These are phyloP conservation scores for Pollachius pollachius DNA, from an alignment of 2,113 vertebrate species.

Conservation along the genomic window DNA sequence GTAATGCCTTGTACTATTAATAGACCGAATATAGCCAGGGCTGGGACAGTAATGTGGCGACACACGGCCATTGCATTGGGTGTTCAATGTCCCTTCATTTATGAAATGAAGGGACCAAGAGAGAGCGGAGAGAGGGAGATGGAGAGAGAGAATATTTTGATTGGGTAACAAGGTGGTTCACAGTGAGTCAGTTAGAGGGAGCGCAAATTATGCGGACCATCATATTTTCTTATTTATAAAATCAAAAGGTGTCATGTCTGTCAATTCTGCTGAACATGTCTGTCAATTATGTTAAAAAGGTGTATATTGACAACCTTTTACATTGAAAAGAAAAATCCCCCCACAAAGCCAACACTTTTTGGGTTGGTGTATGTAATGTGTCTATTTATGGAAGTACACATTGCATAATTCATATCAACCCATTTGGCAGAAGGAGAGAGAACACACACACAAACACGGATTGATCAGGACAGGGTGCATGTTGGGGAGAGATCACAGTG, in stretches of 20 bases:
- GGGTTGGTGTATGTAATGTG: background rate
- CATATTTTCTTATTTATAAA: too few relatives aligned
- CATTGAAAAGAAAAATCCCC: too few relatives aligned
- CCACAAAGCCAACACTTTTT: background rate
- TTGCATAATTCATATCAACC: constrained; percentile 2
- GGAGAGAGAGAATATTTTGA: background rate
- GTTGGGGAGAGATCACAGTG: too few relatives aligned
- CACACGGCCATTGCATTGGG: background rate
- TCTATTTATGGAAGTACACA: constrained; percentile 1
- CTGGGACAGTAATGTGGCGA: background rate
- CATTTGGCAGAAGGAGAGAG: background rate
- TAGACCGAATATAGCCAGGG: background rate
- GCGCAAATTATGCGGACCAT: too few relatives aligned
- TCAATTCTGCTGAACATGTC: too few relatives aligned
- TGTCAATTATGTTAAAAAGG: too few relatives aligned
- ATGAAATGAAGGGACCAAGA: constrained; percentile 1
- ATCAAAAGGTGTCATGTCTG: too few relatives aligned
- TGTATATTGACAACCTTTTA: too few relatives aligned
- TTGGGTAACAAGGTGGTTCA: background rate
- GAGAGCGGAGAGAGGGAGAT: background rate
- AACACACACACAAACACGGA: constrained; percentile 5
- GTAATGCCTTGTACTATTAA: constrained; percentile 6
- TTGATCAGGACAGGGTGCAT: too few relatives aligned
- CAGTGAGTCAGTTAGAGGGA: too few relatives aligned
- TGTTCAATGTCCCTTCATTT: background rate